phyloP scores from a whole-genome alignment of 2,797 vertebrate species.

The Catostomus latipinnis region DNA sequence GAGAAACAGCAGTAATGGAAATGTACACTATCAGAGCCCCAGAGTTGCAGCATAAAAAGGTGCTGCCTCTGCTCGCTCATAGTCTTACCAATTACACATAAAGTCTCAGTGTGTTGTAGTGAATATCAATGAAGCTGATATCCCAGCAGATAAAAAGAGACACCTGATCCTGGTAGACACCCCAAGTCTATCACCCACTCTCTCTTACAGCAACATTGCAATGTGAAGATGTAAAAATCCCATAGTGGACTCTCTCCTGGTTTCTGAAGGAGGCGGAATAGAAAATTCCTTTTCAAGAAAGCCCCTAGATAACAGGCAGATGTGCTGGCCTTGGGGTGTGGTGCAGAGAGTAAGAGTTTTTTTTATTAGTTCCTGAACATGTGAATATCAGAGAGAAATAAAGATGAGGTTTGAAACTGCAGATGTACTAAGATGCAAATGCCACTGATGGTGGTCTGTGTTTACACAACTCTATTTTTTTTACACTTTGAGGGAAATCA shows the following conservation, averaged over 20 bases:
- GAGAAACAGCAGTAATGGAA: background rate
- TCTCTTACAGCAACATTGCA: background rate
- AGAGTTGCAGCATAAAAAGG: slow-evolving; percentile 10
- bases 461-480: slow-evolving; percentile 63
- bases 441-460: slow-evolving; percentile 58
- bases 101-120: slow-evolving; percentile 28
- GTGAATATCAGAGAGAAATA: slow-evolving; percentile 72
- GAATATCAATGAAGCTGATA: slow-evolving; percentile 53
- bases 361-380: slow-evolving; percentile 41
- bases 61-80: slow-evolving; percentile 10
- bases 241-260: slow-evolving; percentile 20
- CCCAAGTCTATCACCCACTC: background rate
- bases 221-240: background rate
- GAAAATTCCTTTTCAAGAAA: slow-evolving; percentile 57
- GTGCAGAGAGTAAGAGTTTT: slow-evolving; percentile 19
- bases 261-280: slow-evolving; percentile 48
- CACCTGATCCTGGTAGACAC: slow-evolving; percentile 20
- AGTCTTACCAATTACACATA: slow-evolving; percentile 51
- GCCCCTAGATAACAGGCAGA: slow-evolving; percentile 37
- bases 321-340: slow-evolving; percentile 45
- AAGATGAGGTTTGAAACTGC: slow-evolving; percentile 65
- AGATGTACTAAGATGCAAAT: slow-evolving; percentile 65
- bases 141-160: slow-evolving; percentile 47
- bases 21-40: background rate
- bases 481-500: slow-evolving; percentile 56